Base-by-base conservation (phyloP, 2,113 vertebrate genomes). In the Toxotes chatareus region DNA sequence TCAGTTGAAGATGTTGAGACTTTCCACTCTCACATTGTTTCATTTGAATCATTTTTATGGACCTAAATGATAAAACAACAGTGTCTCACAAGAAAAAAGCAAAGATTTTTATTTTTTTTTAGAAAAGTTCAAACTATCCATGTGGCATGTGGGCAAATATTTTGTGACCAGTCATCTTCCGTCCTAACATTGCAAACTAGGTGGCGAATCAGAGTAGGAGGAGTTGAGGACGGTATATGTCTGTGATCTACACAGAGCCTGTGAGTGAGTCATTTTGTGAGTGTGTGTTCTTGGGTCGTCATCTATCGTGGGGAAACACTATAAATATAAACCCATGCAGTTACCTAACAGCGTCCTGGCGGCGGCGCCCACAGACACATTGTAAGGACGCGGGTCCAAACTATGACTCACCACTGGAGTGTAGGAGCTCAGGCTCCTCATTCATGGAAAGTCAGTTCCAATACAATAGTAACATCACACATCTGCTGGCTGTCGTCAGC, bases 381-480 rank as follows among this genome's bases (percentile, higher is more conserved):
- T 69, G 49, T 27, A 6, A 78, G 71, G 34, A 85, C 57, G 2
- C 38, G 27, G 80, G 71, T 80, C 73, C 68, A 19, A 74, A 59
- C 46, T 27, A 27, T 91, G 87, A 91, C 42, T 92, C 88, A 92
- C 27, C 36, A 3, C 12, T 42, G 44, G 17, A 74, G 79, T n/a
- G 62, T 69, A 38, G 74, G 83, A 84, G 80, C 71, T 62, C 64
- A 42, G 57, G 56, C 40, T 57, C 38, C 64, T 86, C 88, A 89
- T 91, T 91, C 89, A 92, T 72, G 17, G n/a, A 61, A 70, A 75
- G 46, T 32, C 11, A 7, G 13, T n/a, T 67, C 47, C 34, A 42
- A 72, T 27, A 21, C 27, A 31, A 47, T 31, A 6, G 53, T 3
- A 11, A 88, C 73, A 23, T 72, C 62, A 42, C 49, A 47, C 66